Percentiles rank a stretch among this genome's conserved stretches.
Evolutionary conservation across 2,113 vertebrate species (phyloP).

Genomic region (Platichthys stellatus): DNA sequence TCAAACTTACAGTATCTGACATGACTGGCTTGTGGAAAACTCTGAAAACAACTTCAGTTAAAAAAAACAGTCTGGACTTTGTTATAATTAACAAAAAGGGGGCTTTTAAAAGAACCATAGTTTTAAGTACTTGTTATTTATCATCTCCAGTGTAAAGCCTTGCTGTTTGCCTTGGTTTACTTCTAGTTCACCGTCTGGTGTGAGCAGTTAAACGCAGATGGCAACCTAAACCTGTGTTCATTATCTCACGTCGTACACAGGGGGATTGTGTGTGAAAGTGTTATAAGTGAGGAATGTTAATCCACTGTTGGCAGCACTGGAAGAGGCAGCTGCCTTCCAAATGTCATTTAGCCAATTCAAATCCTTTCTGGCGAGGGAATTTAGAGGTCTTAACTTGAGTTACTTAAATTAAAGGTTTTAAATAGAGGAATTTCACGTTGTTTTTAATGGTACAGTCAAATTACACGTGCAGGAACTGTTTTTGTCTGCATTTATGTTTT

Average conservation of each 20-base stretch:
- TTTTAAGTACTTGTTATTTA: neutral
- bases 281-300: constrained; percentile 18
- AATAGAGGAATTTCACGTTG: neutral
- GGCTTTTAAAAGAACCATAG: neutral
- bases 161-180: neutral
- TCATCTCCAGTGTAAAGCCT: neutral
- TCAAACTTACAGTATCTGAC: neutral
- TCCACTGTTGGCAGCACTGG: constrained; percentile 3
- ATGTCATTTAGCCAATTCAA: neutral
- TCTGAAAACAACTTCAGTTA: neutral
- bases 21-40: neutral
- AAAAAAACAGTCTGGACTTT: too few relatives aligned
- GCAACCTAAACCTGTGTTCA: neutral
- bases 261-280: neutral
- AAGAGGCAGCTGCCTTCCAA: constrained; percentile 6
- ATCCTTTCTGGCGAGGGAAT: neutral
- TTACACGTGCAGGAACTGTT: too few relatives aligned
- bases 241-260: neutral
- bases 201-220: neutral
- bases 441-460: neutral
- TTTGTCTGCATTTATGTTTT: neutral
- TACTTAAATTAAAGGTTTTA: neutral
- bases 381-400: neutral
- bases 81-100: neutral
- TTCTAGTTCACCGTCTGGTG: too few relatives aligned